These are phyloP conservation scores for Pipra filicauda DNA, from an alignment of 2,113 vertebrate genomes.

Conservation along the genomic window DNA sequence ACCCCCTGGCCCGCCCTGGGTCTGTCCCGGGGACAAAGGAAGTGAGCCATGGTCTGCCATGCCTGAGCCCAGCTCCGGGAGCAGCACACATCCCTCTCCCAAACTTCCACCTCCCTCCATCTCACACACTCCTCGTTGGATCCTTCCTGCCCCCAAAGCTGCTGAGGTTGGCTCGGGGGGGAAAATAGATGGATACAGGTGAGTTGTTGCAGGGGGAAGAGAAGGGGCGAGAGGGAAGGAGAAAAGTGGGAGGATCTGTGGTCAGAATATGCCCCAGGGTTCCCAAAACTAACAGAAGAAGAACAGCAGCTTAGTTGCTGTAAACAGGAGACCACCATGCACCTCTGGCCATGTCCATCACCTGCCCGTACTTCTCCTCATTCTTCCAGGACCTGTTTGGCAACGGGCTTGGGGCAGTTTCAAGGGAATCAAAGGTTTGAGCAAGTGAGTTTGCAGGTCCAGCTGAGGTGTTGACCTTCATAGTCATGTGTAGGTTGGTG, in stretches of 20 bases:
- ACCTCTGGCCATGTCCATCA: not conserved
- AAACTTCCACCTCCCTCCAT: not conserved
- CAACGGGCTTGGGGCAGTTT: not conserved
- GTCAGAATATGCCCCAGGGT: no score
- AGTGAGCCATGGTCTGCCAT: not conserved
- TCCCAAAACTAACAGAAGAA: not conserved
- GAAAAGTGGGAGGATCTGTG: not conserved
- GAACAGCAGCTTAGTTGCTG: not conserved
- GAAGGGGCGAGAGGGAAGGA: not conserved
- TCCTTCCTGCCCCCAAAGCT: not conserved
- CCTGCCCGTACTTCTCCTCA: not conserved
- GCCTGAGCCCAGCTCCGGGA: not conserved
- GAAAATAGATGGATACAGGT: not conserved
- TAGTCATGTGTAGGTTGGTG: accelerated
- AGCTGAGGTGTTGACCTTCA: not conserved
- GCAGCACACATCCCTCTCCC: not conserved
- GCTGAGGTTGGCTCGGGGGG: not conserved
- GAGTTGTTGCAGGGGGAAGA: not conserved
- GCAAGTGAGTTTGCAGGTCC: no score
- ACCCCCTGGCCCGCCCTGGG: not conserved
- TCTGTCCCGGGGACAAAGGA: not conserved
- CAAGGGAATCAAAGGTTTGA: not conserved
- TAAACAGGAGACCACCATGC: accelerated
- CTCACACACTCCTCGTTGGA: not conserved
- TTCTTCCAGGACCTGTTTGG: not conserved